Percentiles rank a stretch among this genome's conserved stretches.
These are phyloP conservation scores for Chiridota heheva DNA, from an alignment of 35 echinoderm and acorn worm genomes.

Conservation along the genomic window DNA sequence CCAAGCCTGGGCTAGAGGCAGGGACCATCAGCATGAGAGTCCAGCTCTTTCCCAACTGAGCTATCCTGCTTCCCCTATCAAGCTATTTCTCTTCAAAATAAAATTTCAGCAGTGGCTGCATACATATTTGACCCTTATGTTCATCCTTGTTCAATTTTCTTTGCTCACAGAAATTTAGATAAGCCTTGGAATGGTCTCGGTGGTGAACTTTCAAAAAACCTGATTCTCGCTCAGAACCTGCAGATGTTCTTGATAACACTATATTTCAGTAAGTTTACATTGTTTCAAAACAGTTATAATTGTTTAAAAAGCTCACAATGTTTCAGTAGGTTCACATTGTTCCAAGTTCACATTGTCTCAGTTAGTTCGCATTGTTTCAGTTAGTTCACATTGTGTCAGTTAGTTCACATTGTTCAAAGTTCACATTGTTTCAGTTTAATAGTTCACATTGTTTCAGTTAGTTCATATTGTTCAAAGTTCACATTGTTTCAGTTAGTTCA, in stretches of 20 bases:
- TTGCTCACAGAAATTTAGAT: slow-evolving; percentile 57
- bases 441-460: too few relatives aligned
- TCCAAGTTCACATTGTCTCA: too few relatives aligned
- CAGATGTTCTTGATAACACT: slow-evolving; percentile 69
- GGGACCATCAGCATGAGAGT: too few relatives aligned
- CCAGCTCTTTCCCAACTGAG: too few relatives aligned
- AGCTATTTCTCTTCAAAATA: slow-evolving; percentile 52
- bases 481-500: too few relatives aligned
- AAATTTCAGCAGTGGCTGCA: not conserved
- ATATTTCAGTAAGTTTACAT: slow-evolving; percentile 76
- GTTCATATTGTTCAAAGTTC: too few relatives aligned
- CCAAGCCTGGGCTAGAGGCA: slow-evolving; percentile 24
- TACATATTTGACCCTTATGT: too few relatives aligned
- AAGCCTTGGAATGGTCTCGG: slow-evolving; percentile 76
- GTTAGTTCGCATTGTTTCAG: too few relatives aligned
- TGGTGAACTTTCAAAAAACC: slow-evolving; percentile 38
- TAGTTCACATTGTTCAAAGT: too few relatives aligned
- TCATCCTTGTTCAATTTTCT: not conserved
- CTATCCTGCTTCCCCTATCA: slow-evolving; percentile 44
- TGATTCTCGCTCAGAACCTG: slow-evolving; percentile 82
- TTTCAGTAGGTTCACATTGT: too few relatives aligned
- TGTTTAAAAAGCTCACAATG: not conserved
- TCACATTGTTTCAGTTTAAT: too few relatives aligned
- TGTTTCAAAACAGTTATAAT: not conserved
- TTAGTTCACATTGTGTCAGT: too few relatives aligned